Percentiles rank a stretch among this genome's conserved stretches.
Evolutionary conservation across 2,113 vertebrate species (phyloP).

Genomic region (Scophthalmus maximus): DNA sequence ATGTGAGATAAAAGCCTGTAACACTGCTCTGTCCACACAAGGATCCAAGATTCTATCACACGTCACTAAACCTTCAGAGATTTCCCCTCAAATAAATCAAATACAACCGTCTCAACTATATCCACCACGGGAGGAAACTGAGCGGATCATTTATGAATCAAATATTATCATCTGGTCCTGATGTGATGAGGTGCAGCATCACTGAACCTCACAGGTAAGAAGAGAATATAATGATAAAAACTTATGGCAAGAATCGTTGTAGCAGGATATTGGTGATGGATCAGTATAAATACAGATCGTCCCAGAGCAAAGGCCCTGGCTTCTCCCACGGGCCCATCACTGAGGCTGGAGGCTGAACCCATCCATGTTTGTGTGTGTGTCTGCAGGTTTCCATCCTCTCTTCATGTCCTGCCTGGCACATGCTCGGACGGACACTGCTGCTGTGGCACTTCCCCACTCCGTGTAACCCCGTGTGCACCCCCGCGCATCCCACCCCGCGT

Average conservation of each 20-base stretch:
- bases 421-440: constrained; percentile 58
- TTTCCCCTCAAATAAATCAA: not conserved
- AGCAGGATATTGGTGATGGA: not conserved
- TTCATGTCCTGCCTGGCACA: constrained; percentile 48
- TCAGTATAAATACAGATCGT: too few relatives aligned
- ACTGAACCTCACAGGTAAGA: constrained; percentile 36
- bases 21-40: not conserved
- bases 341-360: constrained; percentile 12
- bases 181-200: not conserved
- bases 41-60: too few relatives aligned
- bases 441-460: constrained; percentile 46
- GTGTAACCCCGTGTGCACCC: constrained; percentile 10
- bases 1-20: too few relatives aligned
- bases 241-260: not conserved
- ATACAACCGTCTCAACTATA: not conserved
- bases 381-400: constrained; percentile 37
- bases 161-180: constrained; percentile 9
- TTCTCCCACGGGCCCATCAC: not conserved
- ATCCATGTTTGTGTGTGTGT: not conserved
- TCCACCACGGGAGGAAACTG: too few relatives aligned
- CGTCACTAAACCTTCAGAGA: not conserved
- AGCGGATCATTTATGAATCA: not conserved
- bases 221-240: not conserved
- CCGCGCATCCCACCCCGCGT: constrained; percentile 41
- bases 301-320: not conserved